Evolutionary conservation across 2,113 vertebrate species (phyloP), one percentile per base, ranked within the genome.

Genomic region (Mus spicilegus): DNA sequence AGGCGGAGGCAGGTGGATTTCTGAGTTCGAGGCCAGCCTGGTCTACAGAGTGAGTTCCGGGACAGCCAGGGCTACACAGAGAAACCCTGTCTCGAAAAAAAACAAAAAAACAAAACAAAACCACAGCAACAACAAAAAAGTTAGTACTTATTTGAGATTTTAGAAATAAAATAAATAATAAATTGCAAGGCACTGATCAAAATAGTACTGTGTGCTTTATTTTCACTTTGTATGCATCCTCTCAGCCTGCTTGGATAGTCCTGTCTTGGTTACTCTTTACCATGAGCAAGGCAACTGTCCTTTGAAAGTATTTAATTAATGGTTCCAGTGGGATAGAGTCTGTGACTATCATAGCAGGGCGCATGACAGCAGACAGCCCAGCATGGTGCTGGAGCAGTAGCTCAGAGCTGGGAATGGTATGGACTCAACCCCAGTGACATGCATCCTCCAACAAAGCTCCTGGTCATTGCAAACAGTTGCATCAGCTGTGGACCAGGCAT

Each of bases 181-280:
- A 85, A 63, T 81, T 70, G 13, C 11, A n/a, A 30, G 5, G 22
- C 7, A 33, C 30, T 65, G 72, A 65, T 12, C 28, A 16, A 5
- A 58, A n/a, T 92, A 56, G n/a, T 87, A 17, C n/a, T 84, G 0
- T 91, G 63, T 92, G 24, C n/a, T 90, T 94, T 87, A 51, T 93
- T 93, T 93, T 54, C 46, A 24, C 46, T 84, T 77, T 28, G 12
- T 67, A 54, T 87, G 63, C 77, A 92, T 91, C 54, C 61, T 93
- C 67, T 86, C 42, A 80, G 33, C 13, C 73, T 4, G 46, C 58
- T 51, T 86, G 2, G 56, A n/a, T 42, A 16, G 76, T 46, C 81
- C 2, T 84, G 8, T 58, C 36, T 54, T 80, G n/a, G 30, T 77
- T 7, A 90, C 51, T 89, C 28, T 51, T 78, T 28, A 51, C 28